Evolutionary conservation across 2,888 invertebrate genomes (phyloP).

Genomic region (Trypoxylon attenuatum): DNA sequence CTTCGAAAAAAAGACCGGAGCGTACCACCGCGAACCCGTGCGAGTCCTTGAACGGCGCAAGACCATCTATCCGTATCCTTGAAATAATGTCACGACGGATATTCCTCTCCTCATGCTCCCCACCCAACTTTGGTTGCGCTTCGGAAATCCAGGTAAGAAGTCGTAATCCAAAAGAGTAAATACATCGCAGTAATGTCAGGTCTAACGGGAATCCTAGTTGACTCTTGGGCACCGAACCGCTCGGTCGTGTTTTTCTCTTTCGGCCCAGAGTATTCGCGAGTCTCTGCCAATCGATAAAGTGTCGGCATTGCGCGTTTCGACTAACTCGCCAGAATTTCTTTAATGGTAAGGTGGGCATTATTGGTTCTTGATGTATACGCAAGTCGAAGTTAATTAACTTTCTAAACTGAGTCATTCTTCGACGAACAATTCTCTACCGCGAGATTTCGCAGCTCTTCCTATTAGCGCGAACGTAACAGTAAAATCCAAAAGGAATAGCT

Average conservation of each 20-base stretch:
- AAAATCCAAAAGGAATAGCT: too few species aligned
- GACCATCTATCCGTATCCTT: slow-evolving; percentile 13
- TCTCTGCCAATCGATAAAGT: background rate
- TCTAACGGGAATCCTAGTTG: slow-evolving; percentile 5
- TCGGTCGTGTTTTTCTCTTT: background rate
- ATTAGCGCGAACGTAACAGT: too few species aligned
- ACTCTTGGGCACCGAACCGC: background rate
- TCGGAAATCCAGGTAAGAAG: slow-evolving; percentile 35
- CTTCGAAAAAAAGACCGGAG: background rate
- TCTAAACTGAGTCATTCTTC: too few species aligned
- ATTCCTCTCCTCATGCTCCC: too few species aligned
- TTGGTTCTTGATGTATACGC: too few species aligned
- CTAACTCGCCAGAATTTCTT: background rate
- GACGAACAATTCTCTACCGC: too few species aligned
- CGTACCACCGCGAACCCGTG: slow-evolving; percentile 38
- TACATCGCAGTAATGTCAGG: background rate
- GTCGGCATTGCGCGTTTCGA: too few species aligned
- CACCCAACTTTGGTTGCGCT: slow-evolving; percentile 22
- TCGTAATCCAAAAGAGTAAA: slow-evolving; percentile 3
- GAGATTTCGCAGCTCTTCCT: too few species aligned
- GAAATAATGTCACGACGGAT: slow-evolving; percentile 25
- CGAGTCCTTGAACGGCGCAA: slow-evolving; percentile 54
- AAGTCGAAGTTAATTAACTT: too few species aligned
- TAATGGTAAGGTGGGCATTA: background rate
- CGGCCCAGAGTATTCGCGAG: background rate